A percentile compares a stretch with the other conserved stretches of the same genome.
These are phyloP conservation scores for Autographa gamma DNA, from an alignment of 2,888 invertebrate genomes.

Conservation along the genomic window DNA sequence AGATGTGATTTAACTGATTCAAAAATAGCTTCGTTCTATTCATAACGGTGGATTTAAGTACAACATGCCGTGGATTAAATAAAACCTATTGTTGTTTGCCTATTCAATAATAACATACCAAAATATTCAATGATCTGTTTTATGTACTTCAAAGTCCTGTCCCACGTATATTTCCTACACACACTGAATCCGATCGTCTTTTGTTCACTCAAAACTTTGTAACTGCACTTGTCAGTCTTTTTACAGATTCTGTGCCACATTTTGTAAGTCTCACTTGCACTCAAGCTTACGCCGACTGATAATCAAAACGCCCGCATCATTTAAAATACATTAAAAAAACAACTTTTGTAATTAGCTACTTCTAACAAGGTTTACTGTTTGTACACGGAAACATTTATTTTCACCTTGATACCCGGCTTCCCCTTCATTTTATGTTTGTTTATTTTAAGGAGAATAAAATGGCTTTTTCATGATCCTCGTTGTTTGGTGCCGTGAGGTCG, in stretches of 20 bases:
- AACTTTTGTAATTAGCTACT: constrained; percentile 30
- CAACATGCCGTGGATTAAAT: too few species aligned
- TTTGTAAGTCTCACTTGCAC: constrained; percentile 44
- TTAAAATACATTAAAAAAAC: constrained; percentile 46
- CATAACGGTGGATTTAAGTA: too few species aligned
- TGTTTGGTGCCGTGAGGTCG: constrained; percentile 28
- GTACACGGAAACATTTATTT: constrained; percentile 48
- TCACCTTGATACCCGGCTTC: constrained; percentile 38
- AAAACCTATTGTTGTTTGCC: too few species aligned
- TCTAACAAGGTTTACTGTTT: constrained; percentile 39
- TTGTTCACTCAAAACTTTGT: constrained; percentile 62
- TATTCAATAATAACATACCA: constrained; percentile 69
- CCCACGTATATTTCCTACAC: constrained; percentile 56
- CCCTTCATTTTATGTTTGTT: constrained; percentile 38
- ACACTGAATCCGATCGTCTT: constrained; percentile 54
- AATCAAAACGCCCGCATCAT: constrained; percentile 37
- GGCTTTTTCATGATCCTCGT: background rate
- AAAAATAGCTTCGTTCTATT: too few species aligned
- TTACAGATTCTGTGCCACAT: constrained; percentile 75
- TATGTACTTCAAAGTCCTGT: constrained; percentile 63
- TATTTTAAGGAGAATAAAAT: constrained; percentile 14
- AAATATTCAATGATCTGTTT: constrained; percentile 71
- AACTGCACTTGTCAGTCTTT: constrained; percentile 59
- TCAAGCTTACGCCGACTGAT: constrained; percentile 27
- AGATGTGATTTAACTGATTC: too few species aligned